A percentile compares a stretch with the other conserved stretches of the same genome.
Evolutionary conservation across 2,113 vertebrate species (phyloP).

Genomic region (Ochotona curzoniae): DNA sequence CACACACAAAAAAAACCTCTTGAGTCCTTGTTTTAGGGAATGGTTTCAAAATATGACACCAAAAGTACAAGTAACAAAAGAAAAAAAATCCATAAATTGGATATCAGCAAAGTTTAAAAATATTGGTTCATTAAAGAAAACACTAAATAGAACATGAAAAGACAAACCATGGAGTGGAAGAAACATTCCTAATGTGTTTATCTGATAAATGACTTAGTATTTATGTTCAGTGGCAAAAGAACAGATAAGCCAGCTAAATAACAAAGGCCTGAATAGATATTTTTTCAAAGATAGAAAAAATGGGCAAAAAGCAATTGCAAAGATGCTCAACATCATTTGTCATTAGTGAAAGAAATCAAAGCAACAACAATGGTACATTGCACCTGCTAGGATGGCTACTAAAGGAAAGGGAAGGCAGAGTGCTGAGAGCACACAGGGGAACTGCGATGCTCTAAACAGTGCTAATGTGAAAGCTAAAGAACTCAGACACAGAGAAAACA

Average conservation of each 20-base stretch:
- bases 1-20: too few species aligned
- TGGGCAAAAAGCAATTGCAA: background rate
- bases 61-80: background rate
- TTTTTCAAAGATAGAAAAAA: background rate
- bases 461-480: background rate
- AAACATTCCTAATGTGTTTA: background rate
- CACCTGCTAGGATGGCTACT: background rate
- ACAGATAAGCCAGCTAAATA: background rate
- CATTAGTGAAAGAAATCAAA: background rate
- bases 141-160: background rate
- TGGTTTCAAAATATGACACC: background rate
- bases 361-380: background rate
- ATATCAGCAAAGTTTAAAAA: background rate
- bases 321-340: background rate
- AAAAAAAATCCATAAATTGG: background rate
- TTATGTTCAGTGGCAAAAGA: conserved; percentile 3
- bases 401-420: background rate
- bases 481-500: background rate
- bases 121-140: background rate
- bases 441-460: background rate
- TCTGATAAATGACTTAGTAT: background rate
- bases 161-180: background rate
- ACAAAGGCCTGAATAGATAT: background rate
- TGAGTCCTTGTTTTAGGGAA: background rate
- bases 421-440: background rate